These are phyloP conservation scores for Strigamia transsilvanica DNA, from an alignment of 2,888 invertebrate species.

Conservation along the genomic window DNA sequence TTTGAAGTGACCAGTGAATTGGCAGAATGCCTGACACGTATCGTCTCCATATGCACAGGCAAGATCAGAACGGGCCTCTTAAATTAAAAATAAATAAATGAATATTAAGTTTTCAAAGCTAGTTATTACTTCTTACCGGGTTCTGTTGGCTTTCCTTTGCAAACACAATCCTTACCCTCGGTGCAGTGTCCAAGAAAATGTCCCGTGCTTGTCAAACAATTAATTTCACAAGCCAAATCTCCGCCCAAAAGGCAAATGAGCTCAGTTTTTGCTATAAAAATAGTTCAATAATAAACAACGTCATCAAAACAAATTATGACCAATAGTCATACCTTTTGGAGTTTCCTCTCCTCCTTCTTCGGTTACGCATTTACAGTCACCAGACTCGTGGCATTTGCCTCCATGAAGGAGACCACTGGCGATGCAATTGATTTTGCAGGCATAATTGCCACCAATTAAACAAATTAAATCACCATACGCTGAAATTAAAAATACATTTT, in stretches of 20 bases:
- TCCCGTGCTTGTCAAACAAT: neutral
- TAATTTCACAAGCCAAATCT: constrained; percentile 40
- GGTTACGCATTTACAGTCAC: constrained; percentile 3
- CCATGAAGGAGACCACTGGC: constrained; percentile 36
- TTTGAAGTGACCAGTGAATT: neutral
- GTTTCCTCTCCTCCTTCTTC: neutral
- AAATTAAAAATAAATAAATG: neutral
- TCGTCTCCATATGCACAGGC: neutral
- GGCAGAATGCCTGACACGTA: neutral
- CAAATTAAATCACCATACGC: constrained; percentile 40
- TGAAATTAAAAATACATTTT: neutral
- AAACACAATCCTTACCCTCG: neutral
- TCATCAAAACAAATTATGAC: neutral
- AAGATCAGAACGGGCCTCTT: constrained; percentile 28
- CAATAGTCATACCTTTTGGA: neutral
- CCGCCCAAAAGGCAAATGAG: constrained; percentile 34
- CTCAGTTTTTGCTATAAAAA: constrained; percentile 6
- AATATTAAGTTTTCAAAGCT: neutral
- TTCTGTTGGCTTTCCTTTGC: neutral
- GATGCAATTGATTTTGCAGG: constrained; percentile 35
- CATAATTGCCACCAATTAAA: neutral
- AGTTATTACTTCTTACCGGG: neutral
- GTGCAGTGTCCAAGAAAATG: constrained; percentile 35
- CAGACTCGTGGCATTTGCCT: neutral
- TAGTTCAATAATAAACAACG: neutral